Evolutionary conservation across 2,888 invertebrate genomes (phyloP).

Genomic region (Stenoptilia bipunctidactyla): DNA sequence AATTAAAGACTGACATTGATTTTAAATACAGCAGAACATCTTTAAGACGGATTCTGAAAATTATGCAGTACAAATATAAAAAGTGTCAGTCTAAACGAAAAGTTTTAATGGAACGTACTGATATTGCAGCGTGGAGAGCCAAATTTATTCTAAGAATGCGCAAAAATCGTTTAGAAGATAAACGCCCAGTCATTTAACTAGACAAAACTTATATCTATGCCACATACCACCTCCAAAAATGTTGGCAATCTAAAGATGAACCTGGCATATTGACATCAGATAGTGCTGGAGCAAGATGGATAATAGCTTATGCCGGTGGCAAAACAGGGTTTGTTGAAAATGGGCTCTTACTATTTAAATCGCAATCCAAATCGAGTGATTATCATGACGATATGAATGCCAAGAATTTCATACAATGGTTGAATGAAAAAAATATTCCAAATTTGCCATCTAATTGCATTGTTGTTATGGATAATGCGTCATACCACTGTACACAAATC

Average conservation of each 20-base stretch:
- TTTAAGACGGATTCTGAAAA: too few species aligned
- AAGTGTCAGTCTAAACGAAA: too few species aligned
- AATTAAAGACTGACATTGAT: too few species aligned
- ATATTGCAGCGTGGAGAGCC: slow-evolving; percentile 12
- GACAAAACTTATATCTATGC: slow-evolving; percentile 14
- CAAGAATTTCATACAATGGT: slow-evolving; percentile 12
- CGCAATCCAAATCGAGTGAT: slow-evolving; percentile 10
- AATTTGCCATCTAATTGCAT: slow-evolving; percentile 8
- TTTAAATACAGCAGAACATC: too few species aligned
- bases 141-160: slow-evolving; percentile 11
- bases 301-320: slow-evolving; percentile 8
- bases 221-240: slow-evolving; percentile 7
- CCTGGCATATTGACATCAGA: slow-evolving; percentile 7
- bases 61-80: too few species aligned
- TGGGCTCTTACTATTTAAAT: slow-evolving; percentile 10
- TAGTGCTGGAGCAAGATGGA: slow-evolving; percentile 4
- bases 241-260: slow-evolving; percentile 9
- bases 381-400: slow-evolving; percentile 17
- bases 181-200: slow-evolving; percentile 13
- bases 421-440: slow-evolving; percentile 13
- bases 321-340: slow-evolving; percentile 10
- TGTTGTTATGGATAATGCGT: slow-evolving; percentile 12
- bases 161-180: slow-evolving; percentile 12
- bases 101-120: slow-evolving; percentile 12
- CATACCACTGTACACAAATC: slow-evolving; percentile 3